A percentile compares a stretch with the other conserved stretches of the same genome.
Evolutionary conservation across 2,113 vertebrate species (phyloP).

Genomic region (Albula glossodonta): DNA sequence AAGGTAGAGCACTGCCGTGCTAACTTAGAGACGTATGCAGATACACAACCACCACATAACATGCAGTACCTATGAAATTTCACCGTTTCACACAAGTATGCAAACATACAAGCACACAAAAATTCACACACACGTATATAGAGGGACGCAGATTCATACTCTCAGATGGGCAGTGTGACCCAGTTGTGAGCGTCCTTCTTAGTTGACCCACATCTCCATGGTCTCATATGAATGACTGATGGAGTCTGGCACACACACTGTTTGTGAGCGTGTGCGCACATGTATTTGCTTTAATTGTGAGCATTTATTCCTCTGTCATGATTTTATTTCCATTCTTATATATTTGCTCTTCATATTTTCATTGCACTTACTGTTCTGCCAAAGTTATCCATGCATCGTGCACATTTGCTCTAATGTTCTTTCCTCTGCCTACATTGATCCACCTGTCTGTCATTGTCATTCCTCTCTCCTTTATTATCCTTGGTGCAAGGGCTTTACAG

Average conservation of each 20-base stretch:
- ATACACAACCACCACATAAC: not conserved
- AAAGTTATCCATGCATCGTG: not conserved
- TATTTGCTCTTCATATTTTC: not conserved
- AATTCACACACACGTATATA: conserved; percentile 38
- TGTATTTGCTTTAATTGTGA: conserved; percentile 50
- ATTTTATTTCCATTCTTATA: not conserved
- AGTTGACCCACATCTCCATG: conserved; percentile 62
- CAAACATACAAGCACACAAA: conserved; percentile 34
- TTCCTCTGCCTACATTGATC: not conserved
- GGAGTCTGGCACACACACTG: not conserved
- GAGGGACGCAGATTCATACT: not conserved
- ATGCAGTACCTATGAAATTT: not conserved
- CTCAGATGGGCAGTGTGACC: conserved; percentile 58
- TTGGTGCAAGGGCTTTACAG: not conserved
- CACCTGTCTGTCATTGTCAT: not conserved
- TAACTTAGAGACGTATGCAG: not conserved
- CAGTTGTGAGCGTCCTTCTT: conserved; percentile 64
- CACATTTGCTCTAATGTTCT: not conserved
- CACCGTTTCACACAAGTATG: not conserved
- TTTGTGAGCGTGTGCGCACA: not conserved
- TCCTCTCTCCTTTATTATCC: not conserved
- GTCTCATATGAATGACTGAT: not conserved
- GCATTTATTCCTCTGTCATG: conserved; percentile 38
- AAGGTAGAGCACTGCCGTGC: not conserved
- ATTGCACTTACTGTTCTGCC: not conserved